phyloP scores from a whole-genome alignment of 1,140 invertebrate genomes.

The Lepidostoma basale region DNA sequence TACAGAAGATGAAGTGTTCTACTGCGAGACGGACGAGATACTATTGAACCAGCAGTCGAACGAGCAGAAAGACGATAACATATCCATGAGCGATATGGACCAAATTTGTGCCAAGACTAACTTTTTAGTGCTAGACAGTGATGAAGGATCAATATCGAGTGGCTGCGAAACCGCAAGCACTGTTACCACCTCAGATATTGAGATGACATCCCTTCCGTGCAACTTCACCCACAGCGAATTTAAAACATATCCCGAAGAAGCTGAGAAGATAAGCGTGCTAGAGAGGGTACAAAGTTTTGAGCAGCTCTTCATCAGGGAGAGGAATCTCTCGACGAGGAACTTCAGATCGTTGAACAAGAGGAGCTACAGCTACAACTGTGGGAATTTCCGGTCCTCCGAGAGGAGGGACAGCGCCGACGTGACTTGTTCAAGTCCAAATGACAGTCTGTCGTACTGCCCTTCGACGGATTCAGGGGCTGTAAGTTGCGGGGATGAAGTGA shows the following conservation, averaged over 20 bases:
- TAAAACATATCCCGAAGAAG: conserved; percentile 44
- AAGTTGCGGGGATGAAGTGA: conserved; percentile 52
- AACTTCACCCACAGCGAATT: conserved; percentile 52
- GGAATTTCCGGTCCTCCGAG: neutral
- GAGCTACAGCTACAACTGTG: conserved; percentile 10
- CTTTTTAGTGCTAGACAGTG: conserved; percentile 65
- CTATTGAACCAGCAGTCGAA: conserved; percentile 54
- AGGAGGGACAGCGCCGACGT: neutral
- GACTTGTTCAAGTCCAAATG: conserved; percentile 31
- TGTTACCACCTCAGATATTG: conserved; percentile 61
- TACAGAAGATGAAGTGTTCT: conserved; percentile 53
- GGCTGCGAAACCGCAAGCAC: conserved; percentile 81
- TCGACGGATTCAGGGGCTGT: conserved; percentile 35
- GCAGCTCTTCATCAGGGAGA: conserved; percentile 48
- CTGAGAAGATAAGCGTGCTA: conserved; percentile 49
- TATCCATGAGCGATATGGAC: conserved; percentile 34
- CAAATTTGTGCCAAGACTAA: conserved; percentile 53
- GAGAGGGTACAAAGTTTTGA: conserved; percentile 50
- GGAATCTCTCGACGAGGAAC: conserved; percentile 26
- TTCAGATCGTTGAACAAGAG: conserved; percentile 32
- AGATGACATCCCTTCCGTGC: conserved; percentile 57
- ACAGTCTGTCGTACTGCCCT: conserved; percentile 35
- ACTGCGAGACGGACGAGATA: conserved; percentile 53
- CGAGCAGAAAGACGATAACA: conserved; percentile 49
- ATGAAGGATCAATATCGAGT: conserved; percentile 77